Evolutionary conservation across 2,888 invertebrate genomes (phyloP).

Genomic region (Nomada fucata): DNA sequence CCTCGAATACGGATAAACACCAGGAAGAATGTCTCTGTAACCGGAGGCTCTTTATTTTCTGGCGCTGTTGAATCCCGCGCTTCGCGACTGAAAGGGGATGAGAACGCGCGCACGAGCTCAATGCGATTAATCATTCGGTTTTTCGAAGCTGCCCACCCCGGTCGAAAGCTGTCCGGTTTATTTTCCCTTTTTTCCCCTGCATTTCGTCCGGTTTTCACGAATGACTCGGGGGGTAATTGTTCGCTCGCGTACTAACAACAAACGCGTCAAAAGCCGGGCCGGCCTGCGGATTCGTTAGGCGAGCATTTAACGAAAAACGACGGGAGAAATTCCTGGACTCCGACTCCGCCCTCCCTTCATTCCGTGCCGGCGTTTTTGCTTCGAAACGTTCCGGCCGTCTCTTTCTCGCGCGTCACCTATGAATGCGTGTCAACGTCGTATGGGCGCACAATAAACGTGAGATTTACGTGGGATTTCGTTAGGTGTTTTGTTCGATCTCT

Average conservation of each 20-base stretch:
- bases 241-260: slow-evolving; percentile 72
- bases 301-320: slow-evolving; percentile 73
- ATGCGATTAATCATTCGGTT: slow-evolving; percentile 74
- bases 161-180: slow-evolving; percentile 16
- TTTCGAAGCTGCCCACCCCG: slow-evolving; percentile 55
- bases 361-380: slow-evolving; percentile 15
- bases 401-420: slow-evolving; percentile 27
- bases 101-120: slow-evolving; percentile 40
- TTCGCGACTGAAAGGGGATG: slow-evolving; percentile 57
- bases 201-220: slow-evolving; percentile 65
- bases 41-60: slow-evolving; percentile 71
- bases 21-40: slow-evolving; percentile 65
- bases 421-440: slow-evolving; percentile 47
- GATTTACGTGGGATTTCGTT: slow-evolving; percentile 58
- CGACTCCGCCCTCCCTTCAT: slow-evolving; percentile 3
- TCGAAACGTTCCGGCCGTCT: slow-evolving; percentile 9
- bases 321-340: slow-evolving; percentile 41
- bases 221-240: slow-evolving; percentile 75
- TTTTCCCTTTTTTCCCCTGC: slow-evolving; percentile 39
- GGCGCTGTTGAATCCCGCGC: slow-evolving; percentile 70
- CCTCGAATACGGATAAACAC: slow-evolving; percentile 67
- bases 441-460: slow-evolving; percentile 25
- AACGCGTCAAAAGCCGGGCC: slow-evolving; percentile 75
- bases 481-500: slow-evolving; percentile 41
- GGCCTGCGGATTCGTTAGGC: slow-evolving; percentile 75